Evolutionary conservation across 2,113 vertebrate species (phyloP), one percentile per base, ranked within the genome.

Genomic region (Saiga tatarica): DNA sequence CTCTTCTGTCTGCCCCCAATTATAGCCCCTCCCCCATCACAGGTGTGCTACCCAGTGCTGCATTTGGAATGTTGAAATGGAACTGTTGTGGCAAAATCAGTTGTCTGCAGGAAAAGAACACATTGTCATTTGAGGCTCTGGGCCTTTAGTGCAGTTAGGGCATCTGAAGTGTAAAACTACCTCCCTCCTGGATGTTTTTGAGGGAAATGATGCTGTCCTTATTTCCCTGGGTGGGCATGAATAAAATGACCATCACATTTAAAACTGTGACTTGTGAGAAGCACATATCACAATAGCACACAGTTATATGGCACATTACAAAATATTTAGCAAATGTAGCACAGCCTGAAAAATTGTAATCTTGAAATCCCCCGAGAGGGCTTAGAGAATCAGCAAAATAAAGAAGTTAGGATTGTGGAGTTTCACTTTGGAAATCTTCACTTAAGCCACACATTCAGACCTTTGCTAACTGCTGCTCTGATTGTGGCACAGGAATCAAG

Each of bases 361-460:
- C 97, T 79, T 95, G 36, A 89, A 96, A 97, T 95, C 92, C 97
- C 96, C 94, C 53, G 82, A 64, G 59, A 97, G 55, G n/a, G 74
- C 13, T 93, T 36, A 79, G 79, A 88, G 57, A 93, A 84, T 55
- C 82, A 95, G 30, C 36, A 5, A 39, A 90, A 42, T 36, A 4
- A 39, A 87, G 26, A 59, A 95, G 93, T 93, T 10, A 71, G 79
- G 57, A 71, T 30, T 3, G 26, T 50, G 19, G 92, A 39, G n/a
- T n/a, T 87, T 90, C 47, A 50, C 94, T 95, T 62, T 10, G 79
- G 52, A 93, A 90, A 67, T 92, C 76, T 74, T 64, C 82, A 94
- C 52, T 59, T 39, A 88, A 95, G 85, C 52, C 64, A 52, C 23
- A 96, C 62, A 67, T n/a, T 33, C 50, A 79, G 91, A 95, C 50